Evolutionary conservation across 2,888 invertebrate species (phyloP).

Genomic region (Meteorus cinctellus): DNA sequence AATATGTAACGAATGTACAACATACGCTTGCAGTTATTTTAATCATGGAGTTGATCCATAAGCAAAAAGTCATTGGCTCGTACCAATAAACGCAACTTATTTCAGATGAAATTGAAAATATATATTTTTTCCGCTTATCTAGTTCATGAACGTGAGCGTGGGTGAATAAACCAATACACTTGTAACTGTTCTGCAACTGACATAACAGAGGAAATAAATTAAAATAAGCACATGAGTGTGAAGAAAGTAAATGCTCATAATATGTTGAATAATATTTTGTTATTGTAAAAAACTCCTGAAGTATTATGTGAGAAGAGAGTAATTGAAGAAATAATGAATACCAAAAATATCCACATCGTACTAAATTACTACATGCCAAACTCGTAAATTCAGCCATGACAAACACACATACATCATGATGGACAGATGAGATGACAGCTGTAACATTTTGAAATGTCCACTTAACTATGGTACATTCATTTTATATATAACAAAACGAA

Average conservation of each 20-base stretch:
- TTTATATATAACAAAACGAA: background rate
- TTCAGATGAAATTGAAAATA: background rate
- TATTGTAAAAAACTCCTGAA: background rate
- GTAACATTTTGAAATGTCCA: conserved; percentile 9
- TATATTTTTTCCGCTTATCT: background rate
- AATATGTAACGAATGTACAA: background rate
- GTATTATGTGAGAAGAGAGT: no score
- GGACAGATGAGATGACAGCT: conserved; percentile 6
- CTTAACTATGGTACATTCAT: background rate
- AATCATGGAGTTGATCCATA: background rate
- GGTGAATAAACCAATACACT: background rate
- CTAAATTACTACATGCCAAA: conserved; percentile 19
- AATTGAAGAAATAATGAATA: conserved; percentile 1
- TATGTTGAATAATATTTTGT: background rate
- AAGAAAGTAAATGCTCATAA: background rate
- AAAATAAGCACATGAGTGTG: background rate
- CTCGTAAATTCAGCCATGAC: conserved; percentile 45
- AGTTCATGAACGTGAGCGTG: conserved; percentile 1
- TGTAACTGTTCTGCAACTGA: conserved; percentile 1
- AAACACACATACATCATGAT: conserved; percentile 11
- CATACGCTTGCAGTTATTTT: background rate
- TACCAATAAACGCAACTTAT: background rate
- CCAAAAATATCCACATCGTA: background rate
- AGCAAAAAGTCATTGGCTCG: background rate
- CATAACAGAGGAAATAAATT: background rate